Conservation (phyloP, 1,140 invertebrate species). For the Onthophagus taurus region DNA sequence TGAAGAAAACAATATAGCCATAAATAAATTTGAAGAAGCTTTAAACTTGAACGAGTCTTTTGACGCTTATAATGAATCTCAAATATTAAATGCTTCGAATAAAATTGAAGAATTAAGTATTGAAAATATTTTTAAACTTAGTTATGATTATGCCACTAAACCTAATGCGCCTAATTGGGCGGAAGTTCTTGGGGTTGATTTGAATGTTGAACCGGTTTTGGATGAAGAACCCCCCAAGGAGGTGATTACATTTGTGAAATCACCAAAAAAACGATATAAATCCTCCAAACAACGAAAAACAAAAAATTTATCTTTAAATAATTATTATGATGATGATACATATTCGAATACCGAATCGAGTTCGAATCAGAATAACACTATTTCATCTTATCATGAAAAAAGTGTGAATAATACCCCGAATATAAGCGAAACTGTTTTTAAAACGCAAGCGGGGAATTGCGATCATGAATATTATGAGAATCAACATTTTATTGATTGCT, state of each 20-base stretch:
- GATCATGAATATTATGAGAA: constrained; percentile 3
- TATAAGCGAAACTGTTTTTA: background rate
- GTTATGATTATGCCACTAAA: constrained; percentile 21
- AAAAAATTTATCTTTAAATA: constrained; percentile 5
- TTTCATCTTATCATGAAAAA: background rate
- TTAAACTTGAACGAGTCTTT: background rate
- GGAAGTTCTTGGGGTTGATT: constrained; percentile 12
- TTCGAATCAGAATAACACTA: background rate
- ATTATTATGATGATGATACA: background rate
- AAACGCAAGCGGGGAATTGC: background rate
- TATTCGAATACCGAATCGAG: background rate
- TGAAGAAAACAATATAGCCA: background rate
- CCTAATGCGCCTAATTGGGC: constrained; percentile 16
- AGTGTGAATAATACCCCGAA: background rate
- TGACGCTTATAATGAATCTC: no score
- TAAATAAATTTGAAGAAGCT: background rate
- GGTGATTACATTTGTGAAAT: background rate
- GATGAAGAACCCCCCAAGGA: background rate
- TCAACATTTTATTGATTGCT: constrained; percentile 21
- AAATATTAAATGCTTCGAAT: no score
- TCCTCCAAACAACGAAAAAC: constrained; percentile 1
- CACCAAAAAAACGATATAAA: constrained; percentile 2
- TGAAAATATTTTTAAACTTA: constrained; percentile 27
- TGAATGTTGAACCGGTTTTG: background rate
- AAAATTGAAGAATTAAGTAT: no score